Evolutionary conservation across 2,888 invertebrate species (phyloP).

Genomic region (Hemicrepidius hirtus): DNA sequence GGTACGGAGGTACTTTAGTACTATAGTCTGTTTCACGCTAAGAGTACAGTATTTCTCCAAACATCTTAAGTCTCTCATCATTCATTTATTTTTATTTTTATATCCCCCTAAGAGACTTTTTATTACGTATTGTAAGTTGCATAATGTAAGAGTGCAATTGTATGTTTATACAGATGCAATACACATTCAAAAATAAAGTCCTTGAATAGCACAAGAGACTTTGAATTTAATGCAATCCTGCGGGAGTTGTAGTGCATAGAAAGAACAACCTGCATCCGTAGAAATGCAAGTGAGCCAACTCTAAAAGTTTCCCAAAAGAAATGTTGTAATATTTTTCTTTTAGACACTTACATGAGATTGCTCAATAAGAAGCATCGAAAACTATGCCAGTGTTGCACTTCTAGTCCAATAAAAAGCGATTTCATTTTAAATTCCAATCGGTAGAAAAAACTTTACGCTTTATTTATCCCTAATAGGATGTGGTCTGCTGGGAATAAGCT

Average conservation of each 20-base stretch:
- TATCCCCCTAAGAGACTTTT: no score
- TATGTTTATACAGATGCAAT: slow-evolving; percentile 10
- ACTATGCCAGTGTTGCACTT: slow-evolving; percentile 10
- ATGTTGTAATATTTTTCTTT: slow-evolving; percentile 26
- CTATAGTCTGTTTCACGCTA: no score
- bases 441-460: slow-evolving; percentile 20
- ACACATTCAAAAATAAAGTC: slow-evolving; percentile 2
- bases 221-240: slow-evolving; percentile 18
- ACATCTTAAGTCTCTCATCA: no score
- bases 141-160: no score
- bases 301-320: slow-evolving; percentile 18
- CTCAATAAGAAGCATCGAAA: slow-evolving; percentile 14
- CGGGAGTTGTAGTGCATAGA: not conserved
- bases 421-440: slow-evolving; percentile 39
- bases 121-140: no score
- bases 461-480: slow-evolving; percentile 33
- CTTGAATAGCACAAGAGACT: slow-evolving; percentile 4
- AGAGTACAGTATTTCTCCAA: no score
- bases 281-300: slow-evolving; percentile 19
- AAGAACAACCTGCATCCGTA: slow-evolving; percentile 9
- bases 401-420: slow-evolving; percentile 35
- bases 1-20: no score
- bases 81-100: no score
- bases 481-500: slow-evolving; percentile 17
- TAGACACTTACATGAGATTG: slow-evolving; percentile 24